Conservation (phyloP, 2,113 vertebrate species). For the Alectura lathami region DNA sequence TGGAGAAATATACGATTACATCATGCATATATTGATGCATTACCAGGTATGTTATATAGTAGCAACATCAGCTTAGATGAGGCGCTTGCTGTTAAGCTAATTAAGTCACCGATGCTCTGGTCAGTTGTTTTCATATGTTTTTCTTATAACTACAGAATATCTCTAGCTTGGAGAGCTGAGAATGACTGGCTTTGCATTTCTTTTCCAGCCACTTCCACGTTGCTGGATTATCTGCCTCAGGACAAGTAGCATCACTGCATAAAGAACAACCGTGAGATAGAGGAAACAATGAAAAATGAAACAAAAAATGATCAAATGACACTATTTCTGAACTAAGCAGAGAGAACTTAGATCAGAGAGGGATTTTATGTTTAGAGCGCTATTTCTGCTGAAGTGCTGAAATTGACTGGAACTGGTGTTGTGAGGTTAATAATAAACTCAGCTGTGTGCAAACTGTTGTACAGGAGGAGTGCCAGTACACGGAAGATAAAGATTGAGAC, state of each 20-base stretch:
- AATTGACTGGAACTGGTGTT: not conserved
- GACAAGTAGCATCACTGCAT: not conserved
- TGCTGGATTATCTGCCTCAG: not conserved
- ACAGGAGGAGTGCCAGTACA: not conserved
- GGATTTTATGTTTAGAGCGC: not conserved
- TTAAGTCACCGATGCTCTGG: not conserved
- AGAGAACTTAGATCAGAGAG: not conserved
- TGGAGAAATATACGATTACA: slow-evolving; percentile 93
- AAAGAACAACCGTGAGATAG: not conserved
- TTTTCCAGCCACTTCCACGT: not conserved
- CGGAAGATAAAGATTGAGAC: not conserved
- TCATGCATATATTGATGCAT: slow-evolving; percentile 97
- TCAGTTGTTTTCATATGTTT: not conserved
- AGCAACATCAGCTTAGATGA: not conserved
- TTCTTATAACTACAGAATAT: no score
- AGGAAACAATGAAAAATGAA: not conserved
- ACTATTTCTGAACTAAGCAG: not conserved
- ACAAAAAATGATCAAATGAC: not conserved
- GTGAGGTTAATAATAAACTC: not conserved
- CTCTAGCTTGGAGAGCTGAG: no score
- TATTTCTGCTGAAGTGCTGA: not conserved
- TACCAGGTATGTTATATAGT: slow-evolving; percentile 86
- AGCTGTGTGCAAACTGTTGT: not conserved
- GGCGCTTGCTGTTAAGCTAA: not conserved
- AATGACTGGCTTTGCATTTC: not conserved